Evolutionary conservation across 2,888 invertebrate genomes (phyloP).

Genomic region (Autographa gamma): DNA sequence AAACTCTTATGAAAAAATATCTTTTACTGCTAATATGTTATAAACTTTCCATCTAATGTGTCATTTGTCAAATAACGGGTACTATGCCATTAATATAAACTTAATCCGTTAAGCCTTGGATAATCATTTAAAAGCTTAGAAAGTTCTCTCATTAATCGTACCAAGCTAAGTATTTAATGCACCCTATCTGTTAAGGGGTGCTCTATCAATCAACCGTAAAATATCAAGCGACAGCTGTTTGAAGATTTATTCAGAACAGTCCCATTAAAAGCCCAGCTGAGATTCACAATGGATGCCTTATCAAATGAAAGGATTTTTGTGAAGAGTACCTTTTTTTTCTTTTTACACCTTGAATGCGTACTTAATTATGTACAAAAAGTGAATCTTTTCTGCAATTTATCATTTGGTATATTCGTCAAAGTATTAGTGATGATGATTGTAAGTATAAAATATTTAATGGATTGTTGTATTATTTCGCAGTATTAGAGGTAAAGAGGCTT

Average conservation of each 20-base stretch:
- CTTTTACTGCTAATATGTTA: too few relatives aligned
- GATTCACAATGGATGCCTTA: not conserved
- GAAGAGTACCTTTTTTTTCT: not conserved
- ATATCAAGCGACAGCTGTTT: not conserved
- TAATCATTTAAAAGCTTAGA: not conserved
- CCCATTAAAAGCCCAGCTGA: conserved; percentile 2
- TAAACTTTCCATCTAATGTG: not conserved
- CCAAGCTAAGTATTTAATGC: not conserved
- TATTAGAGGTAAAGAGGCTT: too few relatives aligned
- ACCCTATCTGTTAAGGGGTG: not conserved
- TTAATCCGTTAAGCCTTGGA: not conserved
- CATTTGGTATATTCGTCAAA: too few relatives aligned
- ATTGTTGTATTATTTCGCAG: too few relatives aligned
- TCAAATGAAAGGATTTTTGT: not conserved
- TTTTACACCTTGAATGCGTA: too few relatives aligned
- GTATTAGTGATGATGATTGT: too few relatives aligned
- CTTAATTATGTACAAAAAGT: too few relatives aligned
- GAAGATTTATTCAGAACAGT: not conserved
- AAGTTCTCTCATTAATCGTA: not conserved
- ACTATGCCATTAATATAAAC: too few relatives aligned
- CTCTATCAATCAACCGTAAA: not conserved
- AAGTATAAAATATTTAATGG: too few relatives aligned
- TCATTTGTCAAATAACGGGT: too few relatives aligned
- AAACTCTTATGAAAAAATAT: too few relatives aligned
- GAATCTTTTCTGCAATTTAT: not conserved